A percentile compares a stretch with the other conserved stretches of the same genome.
Conservation (phyloP, 2,113 vertebrate species). For the Poecilia latipinna region DNA sequence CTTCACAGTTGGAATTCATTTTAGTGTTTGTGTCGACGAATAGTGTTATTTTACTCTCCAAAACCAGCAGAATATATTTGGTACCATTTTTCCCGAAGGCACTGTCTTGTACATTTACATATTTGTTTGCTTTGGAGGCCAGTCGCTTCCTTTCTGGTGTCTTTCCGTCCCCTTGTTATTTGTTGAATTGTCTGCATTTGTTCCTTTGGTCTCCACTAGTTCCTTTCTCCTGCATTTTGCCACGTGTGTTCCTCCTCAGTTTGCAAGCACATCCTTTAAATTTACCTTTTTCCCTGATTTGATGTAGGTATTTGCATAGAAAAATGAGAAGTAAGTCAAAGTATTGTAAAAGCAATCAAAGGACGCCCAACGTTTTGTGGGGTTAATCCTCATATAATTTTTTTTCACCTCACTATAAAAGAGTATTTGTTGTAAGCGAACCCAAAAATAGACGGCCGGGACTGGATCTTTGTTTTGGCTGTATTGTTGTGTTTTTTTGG, state of each 20-base stretch:
- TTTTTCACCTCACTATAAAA: no score
- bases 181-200: constrained; percentile 6
- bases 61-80: background rate
- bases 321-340: no score
- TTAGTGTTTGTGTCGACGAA: background rate
- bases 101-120: background rate
- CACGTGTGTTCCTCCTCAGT: background rate
- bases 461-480: no score
- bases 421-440: no score
- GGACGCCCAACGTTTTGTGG: no score
- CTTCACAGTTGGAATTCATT: background rate
- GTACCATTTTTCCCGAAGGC: background rate
- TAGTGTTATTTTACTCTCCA: background rate
- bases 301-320: no score
- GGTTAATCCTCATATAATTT: no score
- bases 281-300: background rate
- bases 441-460: no score
- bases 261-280: background rate
- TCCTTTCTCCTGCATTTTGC: background rate
- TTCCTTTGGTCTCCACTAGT: constrained; percentile 10
- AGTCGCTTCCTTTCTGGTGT: background rate
- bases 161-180: background rate
- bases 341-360: no score
- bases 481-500: no score
- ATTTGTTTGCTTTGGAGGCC: background rate